phyloP scores from a whole-genome alignment of 2,797 vertebrate genomes.

The Aselliscus stoliczkanus region DNA sequence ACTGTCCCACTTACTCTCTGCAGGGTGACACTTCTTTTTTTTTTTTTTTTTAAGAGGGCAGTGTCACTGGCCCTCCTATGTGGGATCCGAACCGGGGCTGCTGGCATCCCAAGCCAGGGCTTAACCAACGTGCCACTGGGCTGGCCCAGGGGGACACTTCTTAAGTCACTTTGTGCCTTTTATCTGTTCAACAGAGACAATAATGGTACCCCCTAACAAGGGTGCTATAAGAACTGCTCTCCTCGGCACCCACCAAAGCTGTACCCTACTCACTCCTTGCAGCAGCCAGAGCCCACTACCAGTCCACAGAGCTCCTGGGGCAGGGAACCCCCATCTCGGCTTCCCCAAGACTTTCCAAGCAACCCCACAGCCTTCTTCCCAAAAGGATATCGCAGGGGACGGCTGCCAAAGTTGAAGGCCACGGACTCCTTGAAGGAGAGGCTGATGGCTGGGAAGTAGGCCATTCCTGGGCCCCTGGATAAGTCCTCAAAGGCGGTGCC shows the following conservation, averaged over 20 bases:
- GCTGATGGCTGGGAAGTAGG: constrained; percentile 98
- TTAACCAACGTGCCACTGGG: too few relatives aligned
- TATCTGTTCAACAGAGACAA: background rate
- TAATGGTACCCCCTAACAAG: background rate
- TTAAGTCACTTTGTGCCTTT: background rate
- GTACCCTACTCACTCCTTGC: fast-evolving
- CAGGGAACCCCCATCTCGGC: background rate
- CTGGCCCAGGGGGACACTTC: background rate
- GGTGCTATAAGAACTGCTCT: background rate
- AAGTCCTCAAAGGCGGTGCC: constrained; percentile 94
- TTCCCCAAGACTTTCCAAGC: background rate
- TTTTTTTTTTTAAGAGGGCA: too few relatives aligned
- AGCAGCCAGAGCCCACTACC: background rate
- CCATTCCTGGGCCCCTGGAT: constrained; percentile 91
- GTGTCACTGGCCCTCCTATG: too few relatives aligned
- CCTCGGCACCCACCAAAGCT: background rate
- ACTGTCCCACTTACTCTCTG: background rate
- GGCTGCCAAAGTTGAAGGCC: constrained; percentile 98
- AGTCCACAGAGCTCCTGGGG: background rate
- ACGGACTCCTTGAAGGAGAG: constrained; percentile 98
- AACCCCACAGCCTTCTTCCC: background rate
- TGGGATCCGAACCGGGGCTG: too few relatives aligned
- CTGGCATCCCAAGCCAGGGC: too few relatives aligned
- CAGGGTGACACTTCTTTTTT: background rate
- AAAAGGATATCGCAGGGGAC: constrained; percentile 97